A percentile compares a stretch with the other conserved stretches of the same genome.
phyloP scores from a whole-genome alignment of 2,797 vertebrate genomes.

The Merluccius polli region DNA sequence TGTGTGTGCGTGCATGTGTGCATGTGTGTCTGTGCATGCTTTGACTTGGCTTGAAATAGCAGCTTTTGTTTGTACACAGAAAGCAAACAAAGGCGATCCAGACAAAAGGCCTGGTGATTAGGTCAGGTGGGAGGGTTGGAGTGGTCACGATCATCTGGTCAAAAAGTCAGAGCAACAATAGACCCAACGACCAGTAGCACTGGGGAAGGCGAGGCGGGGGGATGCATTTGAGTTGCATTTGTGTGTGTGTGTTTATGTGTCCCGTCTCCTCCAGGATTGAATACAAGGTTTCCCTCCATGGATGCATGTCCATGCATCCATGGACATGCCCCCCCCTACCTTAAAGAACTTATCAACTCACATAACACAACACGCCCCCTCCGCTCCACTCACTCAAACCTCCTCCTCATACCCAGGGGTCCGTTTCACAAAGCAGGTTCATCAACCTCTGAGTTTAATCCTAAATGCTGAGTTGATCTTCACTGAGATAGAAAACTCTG shows the following conservation, averaged over 20 bases:
- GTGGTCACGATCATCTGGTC: neutral
- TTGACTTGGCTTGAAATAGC: neutral
- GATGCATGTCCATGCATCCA: too few species aligned
- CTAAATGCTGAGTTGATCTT: too few species aligned
- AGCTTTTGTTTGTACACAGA: neutral
- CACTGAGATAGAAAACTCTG: too few species aligned
- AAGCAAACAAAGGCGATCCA: neutral
- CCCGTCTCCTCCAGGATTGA: too few species aligned
- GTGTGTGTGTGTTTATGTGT: neutral
- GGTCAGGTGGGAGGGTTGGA: neutral
- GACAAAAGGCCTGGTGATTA: neutral
- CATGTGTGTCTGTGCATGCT: neutral
- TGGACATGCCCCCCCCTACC: too few species aligned
- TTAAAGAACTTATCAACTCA: too few species aligned
- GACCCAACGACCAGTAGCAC: neutral
- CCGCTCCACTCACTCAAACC: too few species aligned
- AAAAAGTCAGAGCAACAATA: neutral
- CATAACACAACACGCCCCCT: too few species aligned
- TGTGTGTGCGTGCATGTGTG: constrained; percentile 1
- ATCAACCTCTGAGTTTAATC: too few species aligned
- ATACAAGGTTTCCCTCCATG: too few species aligned
- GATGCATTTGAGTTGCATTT: neutral
- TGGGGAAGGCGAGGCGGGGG: neutral
- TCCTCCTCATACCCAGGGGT: too few species aligned
- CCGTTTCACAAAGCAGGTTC: too few species aligned